Base-by-base conservation (phyloP, 2,113 vertebrate genomes). In the Salvelinus namaycush region DNA sequence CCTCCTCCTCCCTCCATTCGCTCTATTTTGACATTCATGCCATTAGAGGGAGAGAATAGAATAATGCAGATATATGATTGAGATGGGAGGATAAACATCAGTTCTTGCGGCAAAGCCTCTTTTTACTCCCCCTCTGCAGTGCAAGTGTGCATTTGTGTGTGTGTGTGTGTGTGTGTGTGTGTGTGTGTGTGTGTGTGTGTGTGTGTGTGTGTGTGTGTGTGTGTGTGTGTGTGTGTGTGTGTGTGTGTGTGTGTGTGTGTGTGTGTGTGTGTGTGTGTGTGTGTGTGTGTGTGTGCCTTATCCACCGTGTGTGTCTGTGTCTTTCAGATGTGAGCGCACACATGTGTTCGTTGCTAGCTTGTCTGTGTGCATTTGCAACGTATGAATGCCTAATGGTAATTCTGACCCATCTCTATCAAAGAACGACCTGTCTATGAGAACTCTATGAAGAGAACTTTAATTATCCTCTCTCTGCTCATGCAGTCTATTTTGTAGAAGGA, bases 311-410 rank as follows among this genome's bases (percentile, higher is more conserved):
- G 24, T 49, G 29, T 16, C 22, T 72, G 24, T 64, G 68, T 26
- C 44, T 68, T 12, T 64, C 8, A 9, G 66, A 24, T 27, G 5
- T 48, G 12, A 27, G 27, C 73, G 0, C 68, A 22, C 1, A 31
- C 14, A 29, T 51, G n/a, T 44, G 65, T 44, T 54, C 51, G 49
- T 60, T 31, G 2, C 70, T 44, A 34, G 31, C 76, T 86, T 82
- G 86, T 73, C 76, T 80, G 70, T 86, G 86, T 79, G 76, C 78
- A 76, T 86, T 84, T 87, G 81, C 76, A 81, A 83, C 76, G 70
- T 83, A 88, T 91, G 89, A 92, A 90, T 90, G 88, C 87, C 87
- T 90, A 89, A 92, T 89, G 87, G 87, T 89, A 87, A 91, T 86
- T 78, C 79, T 87, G 87, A 59, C 81, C 85, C 77, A 79, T 83